Base-by-base conservation (phyloP, 2,888 invertebrate species). In the Amblyteles armatorius region DNA sequence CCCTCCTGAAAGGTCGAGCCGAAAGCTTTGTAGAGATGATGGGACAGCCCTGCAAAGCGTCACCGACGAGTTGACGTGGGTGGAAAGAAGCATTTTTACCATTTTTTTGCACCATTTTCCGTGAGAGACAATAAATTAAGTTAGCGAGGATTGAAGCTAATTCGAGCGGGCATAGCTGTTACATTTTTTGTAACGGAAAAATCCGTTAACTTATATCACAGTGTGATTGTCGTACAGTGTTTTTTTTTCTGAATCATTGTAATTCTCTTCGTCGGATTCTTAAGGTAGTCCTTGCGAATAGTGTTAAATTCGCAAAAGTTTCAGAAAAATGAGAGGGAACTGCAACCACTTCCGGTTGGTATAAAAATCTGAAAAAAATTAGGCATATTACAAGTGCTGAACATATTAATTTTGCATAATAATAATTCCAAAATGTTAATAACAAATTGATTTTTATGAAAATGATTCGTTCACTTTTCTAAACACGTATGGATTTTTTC, bases 1-100 rank as follows among this genome's bases (percentile, higher is more conserved):
- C 22, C 69, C 19, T 26, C 22, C 60, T 60, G 22, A 60, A 60
- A 60, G 60, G 60, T 26, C 60, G 60, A 29, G 60, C 16, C 60
- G 26, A 13, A 60, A 60, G 60, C 60, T 60, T 60, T 29, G 16
- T 16, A 26, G 29, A 11, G 13, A 26, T 29, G 16, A 60, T 26
- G 26, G 13, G 26, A 11, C 26, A 11, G 60, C 60, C 26, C 29
- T 60, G 1, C 60, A 60, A 60, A 60, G 26, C 22, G 26, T 13
- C 60, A 60, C 26, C 16, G 60, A 4, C 29, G 29, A 29, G 60
- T 60, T 60, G 60, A 60, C 60, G 29, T 9, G 40, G 22, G 4
- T 60, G 13, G 26, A 60, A 60, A 13, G n/a, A 33, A 13, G n/a
- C n/a, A 57, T 57, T 57, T 57, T 26, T 1, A 57, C 22, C 13